Base-by-base conservation (phyloP, 92 coral and sea anemone genomes). In the Muricea muricata region DNA sequence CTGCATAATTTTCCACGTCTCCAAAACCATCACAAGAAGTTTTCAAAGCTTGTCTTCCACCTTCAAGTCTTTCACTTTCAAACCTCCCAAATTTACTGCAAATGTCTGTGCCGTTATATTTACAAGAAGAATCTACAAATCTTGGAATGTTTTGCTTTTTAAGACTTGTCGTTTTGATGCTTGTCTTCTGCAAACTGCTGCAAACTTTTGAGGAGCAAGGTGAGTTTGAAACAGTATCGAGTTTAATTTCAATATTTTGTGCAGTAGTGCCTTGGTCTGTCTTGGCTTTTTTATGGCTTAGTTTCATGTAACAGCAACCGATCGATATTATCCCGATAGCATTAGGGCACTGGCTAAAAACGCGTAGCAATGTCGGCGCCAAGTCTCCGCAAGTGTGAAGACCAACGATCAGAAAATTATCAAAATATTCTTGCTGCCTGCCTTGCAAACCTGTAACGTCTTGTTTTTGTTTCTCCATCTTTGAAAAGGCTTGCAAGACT, bases 381-480 rank as follows among this genome's bases (percentile, higher is more conserved):
- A 78, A 58, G 37, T 78, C 71, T 15, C 83, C 83, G 24, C 83
- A 78, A 39, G 83, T 78, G 70, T 78, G 83, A 17, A 78, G 45
- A 56, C 83, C 83, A 56, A 78, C 83, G 58, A 78, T 78, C 6
- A 78, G 33, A 37, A 78, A 63, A 30, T 63, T 63, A 28, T 63
- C 70, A 1, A 8, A 63, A 10, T 14, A 63, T 52, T 18, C 8
- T n/a, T n/a, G n/a, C 15, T 7, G 23, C 71, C 17, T 13, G 7
- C 1, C 39, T 65, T 29, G 71, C 8, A 10, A 20, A 20, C 13
- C 9, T 68, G 8, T 33, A 20, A 7, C 7, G 18, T 23, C 23
- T 45, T 23, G 32, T 15, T 24, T 10, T 17, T 5, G 79, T 7
- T 26, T 57, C n/a, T 47, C 6, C 80, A 75, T 75, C 42, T 18